These are phyloP conservation scores for Carollia perspicillata DNA, from an alignment of 2,113 vertebrate genomes.

Conservation along the genomic window DNA sequence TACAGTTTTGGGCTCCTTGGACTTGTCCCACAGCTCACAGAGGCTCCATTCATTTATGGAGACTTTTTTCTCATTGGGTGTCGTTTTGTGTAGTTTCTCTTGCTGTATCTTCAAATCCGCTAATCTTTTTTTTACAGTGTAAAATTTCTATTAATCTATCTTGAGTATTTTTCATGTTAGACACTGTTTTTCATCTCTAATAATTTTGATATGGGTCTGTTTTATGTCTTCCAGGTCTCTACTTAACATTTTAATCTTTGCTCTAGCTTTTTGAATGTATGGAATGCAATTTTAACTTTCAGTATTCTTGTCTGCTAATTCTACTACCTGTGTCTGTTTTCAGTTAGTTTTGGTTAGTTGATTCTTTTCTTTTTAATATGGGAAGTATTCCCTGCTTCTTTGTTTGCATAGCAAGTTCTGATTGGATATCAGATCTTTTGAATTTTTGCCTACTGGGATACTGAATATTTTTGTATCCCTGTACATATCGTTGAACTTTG, in stretches of 20 bases:
- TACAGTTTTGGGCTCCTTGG: background rate
- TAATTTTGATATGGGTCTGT: background rate
- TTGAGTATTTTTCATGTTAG: background rate
- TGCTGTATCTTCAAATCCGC: background rate
- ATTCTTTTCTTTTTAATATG: background rate
- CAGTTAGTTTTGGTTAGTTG: background rate
- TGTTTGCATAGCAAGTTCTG: background rate
- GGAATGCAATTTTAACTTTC: background rate
- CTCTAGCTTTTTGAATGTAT: background rate
- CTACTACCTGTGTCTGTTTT: conserved; percentile 24
- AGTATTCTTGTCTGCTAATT: conserved; percentile 30
- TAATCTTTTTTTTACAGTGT: conserved; percentile 1
- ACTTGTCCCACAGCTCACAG: background rate
- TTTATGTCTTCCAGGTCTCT: background rate
- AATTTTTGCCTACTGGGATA: background rate
- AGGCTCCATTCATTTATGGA: background rate
- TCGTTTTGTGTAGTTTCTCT: background rate
- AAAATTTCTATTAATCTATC: background rate
- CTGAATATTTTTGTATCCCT: conserved; percentile 15
- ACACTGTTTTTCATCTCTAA: background rate
- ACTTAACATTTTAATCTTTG: background rate
- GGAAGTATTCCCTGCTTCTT: background rate
- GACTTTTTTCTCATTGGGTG: background rate
- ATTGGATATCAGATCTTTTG: background rate
- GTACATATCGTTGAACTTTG: background rate